These are phyloP conservation scores for Caenorhabditis sinica DNA, from an alignment of 2,888 invertebrate species.

Conservation along the genomic window DNA sequence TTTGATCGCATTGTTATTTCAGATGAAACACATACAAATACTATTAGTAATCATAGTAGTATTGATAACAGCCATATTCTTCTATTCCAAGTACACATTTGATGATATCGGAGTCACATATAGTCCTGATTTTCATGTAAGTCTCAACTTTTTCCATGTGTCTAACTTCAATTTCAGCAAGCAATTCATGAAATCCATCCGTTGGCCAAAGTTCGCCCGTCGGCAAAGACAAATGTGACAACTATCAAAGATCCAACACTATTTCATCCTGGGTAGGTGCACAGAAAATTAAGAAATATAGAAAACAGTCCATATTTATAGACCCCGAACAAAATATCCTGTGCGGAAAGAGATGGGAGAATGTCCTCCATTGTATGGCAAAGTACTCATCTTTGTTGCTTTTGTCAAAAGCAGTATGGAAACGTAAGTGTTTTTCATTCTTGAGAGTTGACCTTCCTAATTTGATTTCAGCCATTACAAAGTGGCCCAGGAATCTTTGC, in stretches of 20 bases:
- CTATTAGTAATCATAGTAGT: slow-evolving; percentile 19
- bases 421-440: slow-evolving; percentile 53
- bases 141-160: not conserved
- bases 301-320: slow-evolving; percentile 7
- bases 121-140: slow-evolving; percentile 53
- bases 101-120: slow-evolving; percentile 56
- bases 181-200: slow-evolving; percentile 43
- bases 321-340: slow-evolving; percentile 57
- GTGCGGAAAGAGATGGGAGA: slow-evolving; percentile 71
- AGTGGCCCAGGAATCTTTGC: slow-evolving; percentile 78
- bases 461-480: slow-evolving; percentile 76
- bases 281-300: not conserved
- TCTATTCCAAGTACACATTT: slow-evolving; percentile 52
- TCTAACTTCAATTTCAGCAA: slow-evolving; percentile 45
- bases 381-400: slow-evolving; percentile 74
- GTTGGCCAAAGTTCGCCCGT: not conserved
- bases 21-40: slow-evolving; percentile 51
- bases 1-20: no score
- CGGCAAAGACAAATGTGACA: not conserved
- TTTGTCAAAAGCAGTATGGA: slow-evolving; percentile 73
- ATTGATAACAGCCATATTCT: slow-evolving; percentile 24
- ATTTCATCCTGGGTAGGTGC: slow-evolving; percentile 47
- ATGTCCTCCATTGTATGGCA: slow-evolving; percentile 75
- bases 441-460: not conserved
- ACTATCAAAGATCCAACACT: slow-evolving; percentile 30